Conservation (phyloP, 2,797 vertebrate species). For the Smutsia gigantea region DNA sequence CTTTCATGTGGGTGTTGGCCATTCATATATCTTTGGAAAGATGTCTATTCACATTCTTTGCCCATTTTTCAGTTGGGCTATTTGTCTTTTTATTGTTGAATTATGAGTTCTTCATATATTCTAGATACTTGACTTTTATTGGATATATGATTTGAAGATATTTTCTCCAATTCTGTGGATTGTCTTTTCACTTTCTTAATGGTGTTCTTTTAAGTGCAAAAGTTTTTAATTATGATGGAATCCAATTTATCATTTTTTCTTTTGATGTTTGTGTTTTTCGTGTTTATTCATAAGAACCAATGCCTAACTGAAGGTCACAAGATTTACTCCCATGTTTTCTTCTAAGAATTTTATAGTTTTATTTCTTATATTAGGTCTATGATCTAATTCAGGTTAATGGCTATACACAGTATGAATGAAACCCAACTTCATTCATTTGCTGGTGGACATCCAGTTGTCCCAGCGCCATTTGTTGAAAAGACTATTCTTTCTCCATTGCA, state of each 20-base stretch:
- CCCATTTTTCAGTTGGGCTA: neutral
- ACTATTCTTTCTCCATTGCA: neutral
- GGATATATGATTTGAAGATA: conserved; percentile 6
- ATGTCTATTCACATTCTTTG: neutral
- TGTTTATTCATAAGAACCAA: no score
- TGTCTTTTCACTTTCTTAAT: no score
- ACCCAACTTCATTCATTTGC: neutral
- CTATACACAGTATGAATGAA: neutral
- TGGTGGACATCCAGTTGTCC: neutral
- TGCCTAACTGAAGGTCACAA: no score
- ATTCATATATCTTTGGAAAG: neutral
- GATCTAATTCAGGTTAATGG: neutral
- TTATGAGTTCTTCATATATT: conserved; percentile 14
- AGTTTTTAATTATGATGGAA: no score
- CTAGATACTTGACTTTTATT: neutral
- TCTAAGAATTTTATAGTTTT: no score
- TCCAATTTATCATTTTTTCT: no score
- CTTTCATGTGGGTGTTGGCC: neutral
- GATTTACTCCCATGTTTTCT: no score
- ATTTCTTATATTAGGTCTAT: neutral
- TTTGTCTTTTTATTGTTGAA: neutral
- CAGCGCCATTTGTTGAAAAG: neutral
- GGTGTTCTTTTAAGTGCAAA: no score
- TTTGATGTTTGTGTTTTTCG: no score
- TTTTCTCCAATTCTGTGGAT: neutral